phyloP scores from a whole-genome alignment of 2,113 vertebrate genomes.

The Anarrhichthys ocellatus region DNA sequence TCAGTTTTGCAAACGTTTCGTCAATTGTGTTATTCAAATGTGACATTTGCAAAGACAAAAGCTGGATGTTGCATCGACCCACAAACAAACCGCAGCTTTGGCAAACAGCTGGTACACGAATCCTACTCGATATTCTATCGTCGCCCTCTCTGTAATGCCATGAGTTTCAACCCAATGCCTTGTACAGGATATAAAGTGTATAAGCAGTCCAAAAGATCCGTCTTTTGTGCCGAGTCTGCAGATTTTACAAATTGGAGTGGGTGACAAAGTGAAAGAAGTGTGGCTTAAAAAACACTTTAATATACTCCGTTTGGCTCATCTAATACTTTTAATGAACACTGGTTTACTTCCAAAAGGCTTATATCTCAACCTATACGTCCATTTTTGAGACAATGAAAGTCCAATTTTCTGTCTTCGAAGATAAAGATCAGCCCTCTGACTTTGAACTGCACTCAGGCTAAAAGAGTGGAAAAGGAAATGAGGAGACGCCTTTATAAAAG shows the following conservation, averaged over 20 bases:
- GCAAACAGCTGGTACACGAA: slow-evolving; percentile 27
- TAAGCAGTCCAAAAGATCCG: slow-evolving; percentile 22
- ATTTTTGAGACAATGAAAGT: slow-evolving; percentile 22
- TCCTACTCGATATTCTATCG: slow-evolving; percentile 6
- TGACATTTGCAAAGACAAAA: slow-evolving; percentile 31
- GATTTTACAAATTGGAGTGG: slow-evolving; percentile 19
- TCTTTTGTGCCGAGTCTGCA: slow-evolving; percentile 15
- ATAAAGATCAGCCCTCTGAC: slow-evolving; percentile 25
- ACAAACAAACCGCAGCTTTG: slow-evolving; percentile 16
- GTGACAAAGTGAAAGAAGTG: neutral
- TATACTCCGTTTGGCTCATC: slow-evolving; percentile 13
- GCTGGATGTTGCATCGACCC: slow-evolving; percentile 3
- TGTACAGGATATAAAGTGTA: slow-evolving; percentile 20
- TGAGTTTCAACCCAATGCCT: slow-evolving; percentile 15
- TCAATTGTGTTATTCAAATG: slow-evolving; percentile 24
- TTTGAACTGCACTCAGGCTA: slow-evolving; percentile 44
- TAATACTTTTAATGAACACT: slow-evolving; percentile 27
- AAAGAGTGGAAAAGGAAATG: slow-evolving; percentile 56
- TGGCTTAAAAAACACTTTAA: slow-evolving; percentile 23
- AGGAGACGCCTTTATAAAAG: slow-evolving; percentile 51
- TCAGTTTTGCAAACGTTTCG: neutral
- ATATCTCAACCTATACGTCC: slow-evolving; percentile 16
- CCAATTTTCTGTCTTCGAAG: slow-evolving; percentile 17
- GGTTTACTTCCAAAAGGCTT: slow-evolving; percentile 38
- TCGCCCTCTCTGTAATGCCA: slow-evolving; percentile 22